Base-by-base conservation (phyloP, 2,113 vertebrate species). In the Catharus fuscescens region DNA sequence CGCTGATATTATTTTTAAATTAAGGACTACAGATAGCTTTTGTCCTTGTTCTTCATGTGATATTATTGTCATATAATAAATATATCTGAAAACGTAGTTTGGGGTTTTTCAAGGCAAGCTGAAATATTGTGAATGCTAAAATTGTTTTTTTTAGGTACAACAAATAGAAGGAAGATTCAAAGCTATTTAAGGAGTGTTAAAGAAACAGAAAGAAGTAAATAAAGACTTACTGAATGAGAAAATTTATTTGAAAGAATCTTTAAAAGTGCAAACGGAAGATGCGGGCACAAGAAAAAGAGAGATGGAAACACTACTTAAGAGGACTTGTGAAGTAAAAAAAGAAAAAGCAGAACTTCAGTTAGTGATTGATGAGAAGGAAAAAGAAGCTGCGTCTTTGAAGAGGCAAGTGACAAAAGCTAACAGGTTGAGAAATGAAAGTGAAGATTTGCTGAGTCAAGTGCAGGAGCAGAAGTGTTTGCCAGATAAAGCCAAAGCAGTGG, bases 81-180 rank as follows among this genome's bases (percentile, higher is more conserved):
- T 92, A 70, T 23, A 29, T 82, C 77, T 91, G 80, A 92, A 96
- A 95, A 72, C n/a, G 28, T 10, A 59, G 7, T 15, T 9, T 23
- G 6, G 87, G 71, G 44, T 86, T 87, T 31, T 28, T 72, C 79
- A 69, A 81, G 42, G 66, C 90, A 94, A 52, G 17, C 44, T 81
- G 83, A 95, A 96, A 53, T 83, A 76, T 14, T 92, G 18, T 80
- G n/a, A 80, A 70, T 70, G 10, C 11, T 87, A 44, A 82, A 89
- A 67, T 72, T 69, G 12, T 10, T 96, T 96, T 70, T 86, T 38
- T 96, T 97, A 99, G 98, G 97, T 99, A 82, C 98, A 97, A 61
- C 95, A 98, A 57, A 95, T 99, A 92, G 98, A 99, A 98, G 97
- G 93, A 94, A 98, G 96, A 95, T 95, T 98, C 91, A 96, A 88